phyloP scores from a whole-genome alignment of 2,113 vertebrate genomes.

The Daboia siamensis region DNA sequence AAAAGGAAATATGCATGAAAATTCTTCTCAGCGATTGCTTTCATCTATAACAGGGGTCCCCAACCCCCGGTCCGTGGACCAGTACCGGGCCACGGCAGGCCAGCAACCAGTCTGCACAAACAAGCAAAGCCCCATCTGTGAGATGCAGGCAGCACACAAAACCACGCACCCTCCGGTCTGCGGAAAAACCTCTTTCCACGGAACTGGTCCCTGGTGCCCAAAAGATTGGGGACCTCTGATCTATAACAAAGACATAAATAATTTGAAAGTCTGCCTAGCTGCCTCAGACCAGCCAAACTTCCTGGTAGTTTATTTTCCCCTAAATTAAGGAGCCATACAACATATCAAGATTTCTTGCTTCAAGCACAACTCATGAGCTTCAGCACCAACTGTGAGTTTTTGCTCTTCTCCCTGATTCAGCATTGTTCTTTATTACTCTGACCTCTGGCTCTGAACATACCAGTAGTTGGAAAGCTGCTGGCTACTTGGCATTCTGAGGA shows the following conservation, averaged over 20 bases:
- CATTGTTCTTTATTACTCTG: neutral
- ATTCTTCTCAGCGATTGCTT: constrained; percentile 20
- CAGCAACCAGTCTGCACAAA: too few species aligned
- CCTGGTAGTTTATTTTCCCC: neutral
- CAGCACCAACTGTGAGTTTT: neutral
- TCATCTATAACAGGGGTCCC: neutral
- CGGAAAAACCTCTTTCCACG: too few species aligned
- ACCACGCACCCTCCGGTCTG: too few species aligned
- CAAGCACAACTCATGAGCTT: neutral
- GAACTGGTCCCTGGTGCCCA: too few species aligned
- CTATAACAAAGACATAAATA: constrained; percentile 16
- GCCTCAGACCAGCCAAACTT: neutral
- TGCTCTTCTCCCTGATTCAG: neutral
- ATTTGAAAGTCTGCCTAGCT: constrained; percentile 16
- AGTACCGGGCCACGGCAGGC: too few species aligned
- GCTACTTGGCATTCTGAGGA: neutral
- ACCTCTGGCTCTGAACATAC: neutral
- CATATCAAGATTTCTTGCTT: neutral
- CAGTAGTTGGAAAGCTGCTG: neutral
- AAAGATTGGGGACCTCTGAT: too few species aligned
- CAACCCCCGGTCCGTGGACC: too few species aligned
- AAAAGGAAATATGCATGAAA: constrained; percentile 31
- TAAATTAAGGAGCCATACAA: neutral
- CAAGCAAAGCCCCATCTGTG: too few species aligned
- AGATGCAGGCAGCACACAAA: too few species aligned